phyloP scores from a whole-genome alignment of 2,113 vertebrate species.

The Poicephalus gulielmi region DNA sequence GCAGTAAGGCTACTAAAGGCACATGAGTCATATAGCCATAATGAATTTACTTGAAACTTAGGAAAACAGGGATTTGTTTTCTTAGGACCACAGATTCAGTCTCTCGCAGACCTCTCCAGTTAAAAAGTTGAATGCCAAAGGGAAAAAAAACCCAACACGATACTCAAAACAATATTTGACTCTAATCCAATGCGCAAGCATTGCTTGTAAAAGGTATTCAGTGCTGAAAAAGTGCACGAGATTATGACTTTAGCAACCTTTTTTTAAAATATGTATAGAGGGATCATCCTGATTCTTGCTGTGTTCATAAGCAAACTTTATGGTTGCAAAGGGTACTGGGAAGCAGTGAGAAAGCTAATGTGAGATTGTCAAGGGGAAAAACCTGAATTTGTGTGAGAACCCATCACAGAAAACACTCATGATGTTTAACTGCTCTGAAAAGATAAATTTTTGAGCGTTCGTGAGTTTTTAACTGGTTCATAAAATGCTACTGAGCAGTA shows the following conservation, averaged over 20 bases:
- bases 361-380: background rate
- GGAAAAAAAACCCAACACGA: background rate
- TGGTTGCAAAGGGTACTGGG: rapidly evolving
- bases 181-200: background rate
- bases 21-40: conserved; percentile 50
- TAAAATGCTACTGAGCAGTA: background rate
- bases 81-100: conserved; percentile 43
- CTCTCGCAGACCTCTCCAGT: background rate
- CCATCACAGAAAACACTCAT: background rate
- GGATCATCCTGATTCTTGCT: background rate
- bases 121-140: conserved; percentile 22
- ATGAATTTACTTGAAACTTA: conserved; percentile 58
- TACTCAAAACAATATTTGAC: background rate
- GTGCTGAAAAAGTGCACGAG: background rate
- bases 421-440: background rate
- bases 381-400: background rate
- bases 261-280: background rate
- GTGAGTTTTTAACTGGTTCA: background rate
- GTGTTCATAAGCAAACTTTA: background rate
- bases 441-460: background rate
- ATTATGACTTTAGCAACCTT: background rate
- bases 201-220: background rate
- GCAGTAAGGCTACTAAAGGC: conserved; percentile 35
- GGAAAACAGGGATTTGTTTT: conserved; percentile 24
- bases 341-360: background rate